Evolutionary conservation across 1,140 invertebrate genomes (phyloP).

Genomic region (Hycleus phaleratus): DNA sequence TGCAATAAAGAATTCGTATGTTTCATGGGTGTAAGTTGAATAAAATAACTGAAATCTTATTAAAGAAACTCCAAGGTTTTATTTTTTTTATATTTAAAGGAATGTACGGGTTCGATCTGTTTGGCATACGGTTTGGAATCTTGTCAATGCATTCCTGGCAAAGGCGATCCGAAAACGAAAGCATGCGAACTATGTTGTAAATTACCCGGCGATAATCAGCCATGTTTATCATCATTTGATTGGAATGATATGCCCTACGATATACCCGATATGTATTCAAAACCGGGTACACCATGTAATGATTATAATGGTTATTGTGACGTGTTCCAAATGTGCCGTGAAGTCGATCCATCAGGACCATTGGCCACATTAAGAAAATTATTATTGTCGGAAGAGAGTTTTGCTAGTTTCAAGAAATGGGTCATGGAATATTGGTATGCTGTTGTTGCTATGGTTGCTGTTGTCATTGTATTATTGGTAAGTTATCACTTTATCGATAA

Average conservation of each 20-base stretch:
- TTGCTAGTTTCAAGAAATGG: slow-evolving; percentile 80
- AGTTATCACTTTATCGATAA: slow-evolving; percentile 36
- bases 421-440: slow-evolving; percentile 79
- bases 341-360: slow-evolving; percentile 92
- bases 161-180: slow-evolving; percentile 68
- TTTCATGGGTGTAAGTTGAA: slow-evolving; percentile 79
- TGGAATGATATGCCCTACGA: slow-evolving; percentile 85
- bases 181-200: slow-evolving; percentile 88
- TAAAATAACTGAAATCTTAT: background rate
- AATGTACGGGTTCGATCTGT: slow-evolving; percentile 90
- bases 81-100: slow-evolving; percentile 43
- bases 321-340: slow-evolving; percentile 94
- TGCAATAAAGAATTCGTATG: slow-evolving; percentile 92
- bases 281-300: slow-evolving; percentile 92
- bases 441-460: slow-evolving; percentile 65
- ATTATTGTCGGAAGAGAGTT: slow-evolving; percentile 79
- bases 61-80: background rate
- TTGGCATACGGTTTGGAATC: slow-evolving; percentile 89
- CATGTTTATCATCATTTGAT: slow-evolving; percentile 78
- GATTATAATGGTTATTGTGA: slow-evolving; percentile 99
- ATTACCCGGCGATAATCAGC: slow-evolving; percentile 71
- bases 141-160: slow-evolving; percentile 80
- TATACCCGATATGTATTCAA: slow-evolving; percentile 88
- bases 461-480: slow-evolving; percentile 69
- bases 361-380: slow-evolving; percentile 81